Conservation (phyloP, 1,140 invertebrate genomes). For the Halesus radiatus region DNA sequence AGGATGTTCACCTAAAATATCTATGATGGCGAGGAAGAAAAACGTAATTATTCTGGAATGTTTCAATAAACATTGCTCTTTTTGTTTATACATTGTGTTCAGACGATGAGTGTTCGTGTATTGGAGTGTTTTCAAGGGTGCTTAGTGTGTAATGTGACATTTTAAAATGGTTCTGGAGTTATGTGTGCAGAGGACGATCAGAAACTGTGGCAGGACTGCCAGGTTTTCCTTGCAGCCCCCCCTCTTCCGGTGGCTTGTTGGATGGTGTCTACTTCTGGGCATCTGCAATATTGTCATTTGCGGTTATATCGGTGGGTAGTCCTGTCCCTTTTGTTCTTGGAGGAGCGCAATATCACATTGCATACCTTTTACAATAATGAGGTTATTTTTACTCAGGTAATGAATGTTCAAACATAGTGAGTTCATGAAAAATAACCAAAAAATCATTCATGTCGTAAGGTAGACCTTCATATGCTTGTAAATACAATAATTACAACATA, state of each 20-base stretch:
- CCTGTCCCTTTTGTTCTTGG: neutral
- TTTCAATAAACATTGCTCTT: neutral
- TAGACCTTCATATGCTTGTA: too few species aligned
- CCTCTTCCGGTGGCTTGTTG: constrained; percentile 32
- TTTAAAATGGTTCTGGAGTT: constrained; percentile 47
- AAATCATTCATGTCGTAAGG: too few species aligned
- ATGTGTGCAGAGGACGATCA: constrained; percentile 16
- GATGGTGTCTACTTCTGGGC: constrained; percentile 48
- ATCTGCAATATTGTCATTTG: constrained; percentile 54
- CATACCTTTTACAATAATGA: too few species aligned
- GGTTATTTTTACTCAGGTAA: too few species aligned
- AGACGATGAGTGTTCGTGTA: neutral
- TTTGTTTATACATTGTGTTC: neutral
- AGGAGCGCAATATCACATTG: neutral
- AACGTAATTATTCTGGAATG: neutral
- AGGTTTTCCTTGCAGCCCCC: neutral
- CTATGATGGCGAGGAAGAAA: neutral
- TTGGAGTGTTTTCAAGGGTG: neutral
- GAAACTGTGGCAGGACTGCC: neutral
- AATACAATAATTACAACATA: too few species aligned
- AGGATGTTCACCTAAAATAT: neutral
- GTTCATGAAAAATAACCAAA: too few species aligned
- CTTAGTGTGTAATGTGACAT: constrained; percentile 20
- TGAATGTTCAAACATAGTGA: too few species aligned
- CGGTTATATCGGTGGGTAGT: constrained; percentile 53